Base-by-base conservation (phyloP, 2,888 invertebrate genomes). In the Erebia palarica region DNA sequence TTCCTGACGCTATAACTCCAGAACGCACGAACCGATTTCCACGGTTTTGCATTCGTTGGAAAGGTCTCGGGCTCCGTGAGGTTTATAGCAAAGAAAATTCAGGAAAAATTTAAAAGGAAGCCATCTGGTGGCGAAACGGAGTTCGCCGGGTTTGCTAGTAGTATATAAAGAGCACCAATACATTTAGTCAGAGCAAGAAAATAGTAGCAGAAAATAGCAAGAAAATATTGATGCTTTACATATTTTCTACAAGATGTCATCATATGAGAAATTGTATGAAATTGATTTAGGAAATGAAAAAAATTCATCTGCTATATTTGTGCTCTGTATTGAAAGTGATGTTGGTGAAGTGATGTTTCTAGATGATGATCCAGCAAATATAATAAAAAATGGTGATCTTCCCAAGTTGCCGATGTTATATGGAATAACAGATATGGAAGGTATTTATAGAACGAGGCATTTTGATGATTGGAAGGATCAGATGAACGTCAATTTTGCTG, bases 401-500 rank as follows among this genome's bases (percentile, higher is more conserved):
- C 74, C 69, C 10, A 83, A 83, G 72, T 55, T 86, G 3, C 87
- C 87, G 0, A 69, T 85, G 66, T 68, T 88, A 13, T 81, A 80
- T 69, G 86, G 87, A 4, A 84, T 84, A 59, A 70, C 82, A 27
- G 76, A 84, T 18, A 83, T 84, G 82, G 84, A 84, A 78, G 82
- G 83, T 10, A 68, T 81, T n/a, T 75, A 78, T 13, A 72, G 80
- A 11, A 7, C 80, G 2, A 1, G n/a, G 0, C 9, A 61, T 0
- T 86, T 85, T 66, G 78, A 82, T 1, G 1, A 2, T 0, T 87
- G 84, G 84, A 83, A 82, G 75, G 49, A 73, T 0, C 69, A 69
- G 71, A 85, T 88, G 84, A 88, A 86, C 73, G 73, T 79, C 18
- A 83, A 84, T 0, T 87, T 89, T 73, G 78, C 81, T 0, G 80